phyloP scores from a whole-genome alignment of 2,797 vertebrate genomes.

The Myotis myotis region DNA sequence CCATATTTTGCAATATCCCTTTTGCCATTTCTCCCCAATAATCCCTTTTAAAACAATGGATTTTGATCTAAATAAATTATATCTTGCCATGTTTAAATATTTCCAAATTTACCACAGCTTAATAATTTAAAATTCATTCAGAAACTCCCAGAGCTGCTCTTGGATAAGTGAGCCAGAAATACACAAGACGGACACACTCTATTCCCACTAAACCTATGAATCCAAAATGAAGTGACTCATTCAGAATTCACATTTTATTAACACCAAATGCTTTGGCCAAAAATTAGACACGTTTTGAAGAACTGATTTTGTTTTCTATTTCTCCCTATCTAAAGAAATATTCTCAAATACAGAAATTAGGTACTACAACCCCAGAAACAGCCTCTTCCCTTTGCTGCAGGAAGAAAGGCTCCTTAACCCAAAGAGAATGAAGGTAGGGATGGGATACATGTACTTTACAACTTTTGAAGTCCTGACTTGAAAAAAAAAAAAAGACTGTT shows the following conservation, averaged over 20 bases:
- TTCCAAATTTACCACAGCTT: slow-evolving; percentile 5
- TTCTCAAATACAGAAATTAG: neutral
- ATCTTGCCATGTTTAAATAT: neutral
- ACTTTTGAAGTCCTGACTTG: neutral
- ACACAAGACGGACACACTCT: neutral
- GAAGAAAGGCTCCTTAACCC: neutral
- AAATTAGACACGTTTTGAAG: neutral
- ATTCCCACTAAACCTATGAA: neutral
- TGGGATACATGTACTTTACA: neutral
- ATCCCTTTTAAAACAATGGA: neutral
- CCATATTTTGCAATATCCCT: neutral
- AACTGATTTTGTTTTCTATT: neutral
- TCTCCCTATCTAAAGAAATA: neutral
- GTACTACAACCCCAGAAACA: neutral
- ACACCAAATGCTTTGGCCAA: neutral
- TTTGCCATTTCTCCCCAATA: neutral
- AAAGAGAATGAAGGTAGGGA: neutral
- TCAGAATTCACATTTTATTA: neutral
- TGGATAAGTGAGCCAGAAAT: neutral
- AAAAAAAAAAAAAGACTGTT: neutral
- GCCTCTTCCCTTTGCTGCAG: neutral
- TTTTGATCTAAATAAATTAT: neutral
- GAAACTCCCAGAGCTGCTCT: neutral
- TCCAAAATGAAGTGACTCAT: neutral
- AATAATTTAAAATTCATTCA: slow-evolving; percentile 17